Conservation (phyloP, 2,888 invertebrate species). For the Melanargia galathea region DNA sequence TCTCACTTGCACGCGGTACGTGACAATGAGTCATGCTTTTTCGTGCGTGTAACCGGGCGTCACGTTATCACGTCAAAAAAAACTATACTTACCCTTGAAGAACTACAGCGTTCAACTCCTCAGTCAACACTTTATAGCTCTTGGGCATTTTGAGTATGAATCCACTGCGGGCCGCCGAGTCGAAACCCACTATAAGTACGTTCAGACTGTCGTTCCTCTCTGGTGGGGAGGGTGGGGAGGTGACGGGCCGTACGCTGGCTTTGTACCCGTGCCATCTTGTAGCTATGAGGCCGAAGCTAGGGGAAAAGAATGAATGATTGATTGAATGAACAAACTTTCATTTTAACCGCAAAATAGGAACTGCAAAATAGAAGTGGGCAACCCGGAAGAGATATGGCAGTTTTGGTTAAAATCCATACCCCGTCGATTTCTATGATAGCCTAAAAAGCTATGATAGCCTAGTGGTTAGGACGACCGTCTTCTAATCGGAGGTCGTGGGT, state of each 20-base stretch:
- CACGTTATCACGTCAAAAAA: too few relatives aligned
- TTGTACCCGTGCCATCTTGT: constrained; percentile 60
- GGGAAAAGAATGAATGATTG: constrained; percentile 10
- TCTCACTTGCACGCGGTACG: too few relatives aligned
- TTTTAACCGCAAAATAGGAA: too few relatives aligned
- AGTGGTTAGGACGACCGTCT: too few relatives aligned
- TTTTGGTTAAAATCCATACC: too few relatives aligned
- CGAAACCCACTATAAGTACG: constrained; percentile 93
- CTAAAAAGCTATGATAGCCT: too few relatives aligned
- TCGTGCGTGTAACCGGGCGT: too few relatives aligned
- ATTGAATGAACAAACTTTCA: background rate
- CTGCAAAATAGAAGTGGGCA: too few relatives aligned
- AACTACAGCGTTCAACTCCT: constrained; percentile 83
- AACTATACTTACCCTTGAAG: constrained; percentile 83
- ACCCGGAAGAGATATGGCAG: too few relatives aligned
- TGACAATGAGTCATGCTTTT: too few relatives aligned
- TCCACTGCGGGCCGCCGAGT: constrained; percentile 92
- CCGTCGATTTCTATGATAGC: too few relatives aligned
- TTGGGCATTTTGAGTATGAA: constrained; percentile 90
- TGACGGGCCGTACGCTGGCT: constrained; percentile 53
- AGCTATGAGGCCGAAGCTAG: constrained; percentile 48
- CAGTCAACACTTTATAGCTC: constrained; percentile 86
- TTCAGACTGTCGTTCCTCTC: constrained; percentile 68
- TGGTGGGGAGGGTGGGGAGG: constrained; percentile 40
- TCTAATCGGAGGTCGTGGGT: too few relatives aligned